Conservation (phyloP, 2,888 invertebrate genomes). For the Spilarctia lutea region DNA sequence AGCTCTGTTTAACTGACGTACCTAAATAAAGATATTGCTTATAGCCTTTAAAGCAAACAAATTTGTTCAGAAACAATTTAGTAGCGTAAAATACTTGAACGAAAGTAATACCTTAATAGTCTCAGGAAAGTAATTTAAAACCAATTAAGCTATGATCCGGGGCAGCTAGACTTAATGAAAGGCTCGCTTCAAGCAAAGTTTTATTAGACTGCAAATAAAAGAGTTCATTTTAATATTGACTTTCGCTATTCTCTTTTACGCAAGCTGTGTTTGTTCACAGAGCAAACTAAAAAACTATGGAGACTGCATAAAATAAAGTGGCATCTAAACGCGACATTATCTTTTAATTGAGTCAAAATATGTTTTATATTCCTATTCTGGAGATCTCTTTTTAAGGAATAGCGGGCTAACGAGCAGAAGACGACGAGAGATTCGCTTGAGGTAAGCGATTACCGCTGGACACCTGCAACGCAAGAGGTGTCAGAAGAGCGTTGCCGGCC, state of each 20-base stretch:
- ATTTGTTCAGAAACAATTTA: not conserved
- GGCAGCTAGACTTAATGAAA: slow-evolving; percentile 23
- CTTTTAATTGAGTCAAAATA: not conserved
- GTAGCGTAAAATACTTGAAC: slow-evolving; percentile 10
- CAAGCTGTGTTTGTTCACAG: not conserved
- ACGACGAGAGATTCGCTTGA: too few species aligned
- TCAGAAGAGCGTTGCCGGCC: too few species aligned
- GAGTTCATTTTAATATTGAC: slow-evolving; percentile 9
- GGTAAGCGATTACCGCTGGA: too few species aligned
- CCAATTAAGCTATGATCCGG: slow-evolving; percentile 24
- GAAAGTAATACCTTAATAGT: slow-evolving; percentile 23
- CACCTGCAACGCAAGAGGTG: too few species aligned
- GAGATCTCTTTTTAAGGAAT: too few species aligned
- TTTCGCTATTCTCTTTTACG: not conserved
- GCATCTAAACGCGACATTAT: not conserved
- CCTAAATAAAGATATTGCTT: not conserved
- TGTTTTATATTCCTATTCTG: too few species aligned
- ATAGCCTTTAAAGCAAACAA: not conserved
- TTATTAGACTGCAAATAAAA: slow-evolving; percentile 17
- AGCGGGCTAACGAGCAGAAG: too few species aligned
- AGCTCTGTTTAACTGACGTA: too few species aligned
- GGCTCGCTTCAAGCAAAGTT: slow-evolving; percentile 8
- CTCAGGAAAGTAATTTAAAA: slow-evolving; percentile 28
- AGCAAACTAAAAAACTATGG: not conserved
- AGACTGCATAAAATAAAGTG: not conserved